These are phyloP conservation scores for Ophiodon elongatus DNA, from an alignment of 2,113 vertebrate genomes.

Conservation along the genomic window DNA sequence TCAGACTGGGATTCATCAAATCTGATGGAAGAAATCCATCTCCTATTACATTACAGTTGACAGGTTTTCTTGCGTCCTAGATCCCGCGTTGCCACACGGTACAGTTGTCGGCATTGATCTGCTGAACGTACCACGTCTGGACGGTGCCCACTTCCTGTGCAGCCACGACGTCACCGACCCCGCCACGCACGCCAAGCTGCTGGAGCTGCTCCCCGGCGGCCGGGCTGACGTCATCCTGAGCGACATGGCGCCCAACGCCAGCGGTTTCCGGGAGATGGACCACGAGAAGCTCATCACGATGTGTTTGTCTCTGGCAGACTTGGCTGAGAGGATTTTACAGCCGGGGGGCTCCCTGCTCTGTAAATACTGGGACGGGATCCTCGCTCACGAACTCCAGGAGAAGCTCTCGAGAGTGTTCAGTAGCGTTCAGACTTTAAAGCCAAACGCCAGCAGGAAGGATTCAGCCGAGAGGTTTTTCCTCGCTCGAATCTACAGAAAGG, in stretches of 20 bases:
- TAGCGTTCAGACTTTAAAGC: constrained; percentile 87
- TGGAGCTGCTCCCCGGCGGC: constrained; percentile 85
- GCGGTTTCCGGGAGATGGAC: constrained; percentile 91
- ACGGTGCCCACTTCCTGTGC: constrained; percentile 91
- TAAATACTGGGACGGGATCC: constrained; percentile 93
- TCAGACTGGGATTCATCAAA: background rate
- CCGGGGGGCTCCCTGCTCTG: constrained; percentile 89
- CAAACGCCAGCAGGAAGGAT: constrained; percentile 91
- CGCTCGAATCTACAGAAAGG: constrained; percentile 83
- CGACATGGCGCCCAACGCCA: constrained; percentile 96
- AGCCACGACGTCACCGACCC: constrained; percentile 85
- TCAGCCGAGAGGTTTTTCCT: constrained; percentile 92
- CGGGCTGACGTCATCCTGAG: constrained; percentile 91
- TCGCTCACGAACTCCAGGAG: constrained; percentile 82
- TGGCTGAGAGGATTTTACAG: constrained; percentile 83
- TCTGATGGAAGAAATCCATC: background rate
- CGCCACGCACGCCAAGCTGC: constrained; percentile 77
- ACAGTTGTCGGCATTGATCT: constrained; percentile 93
- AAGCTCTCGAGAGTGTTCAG: constrained; percentile 85
- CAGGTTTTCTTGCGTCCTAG: constrained; percentile 72
- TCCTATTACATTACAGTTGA: background rate
- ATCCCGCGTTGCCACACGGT: constrained; percentile 83
- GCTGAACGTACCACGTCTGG: constrained; percentile 86
- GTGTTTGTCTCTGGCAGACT: constrained; percentile 86
- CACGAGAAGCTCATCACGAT: constrained; percentile 88